Percentiles rank a stretch among this genome's conserved stretches.
Conservation (phyloP, 2,888 invertebrate species). For the Acanthococcus lagerstroemiae region DNA sequence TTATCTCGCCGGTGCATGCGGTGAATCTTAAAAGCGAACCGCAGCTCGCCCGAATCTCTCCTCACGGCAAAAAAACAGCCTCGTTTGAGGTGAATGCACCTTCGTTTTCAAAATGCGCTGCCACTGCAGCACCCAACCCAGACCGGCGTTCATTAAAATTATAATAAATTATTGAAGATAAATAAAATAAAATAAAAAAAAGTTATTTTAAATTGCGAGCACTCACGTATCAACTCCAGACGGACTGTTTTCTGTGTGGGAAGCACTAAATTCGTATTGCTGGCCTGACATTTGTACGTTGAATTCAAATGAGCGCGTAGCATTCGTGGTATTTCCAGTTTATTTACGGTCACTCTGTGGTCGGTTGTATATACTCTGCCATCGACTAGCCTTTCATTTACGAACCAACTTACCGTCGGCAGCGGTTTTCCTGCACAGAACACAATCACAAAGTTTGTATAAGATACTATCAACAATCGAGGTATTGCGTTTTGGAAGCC, state of each 20-base stretch:
- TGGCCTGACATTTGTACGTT: slow-evolving; percentile 77
- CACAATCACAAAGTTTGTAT: no score
- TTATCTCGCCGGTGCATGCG: background rate
- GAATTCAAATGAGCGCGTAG: slow-evolving; percentile 69
- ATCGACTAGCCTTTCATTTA: slow-evolving; percentile 49
- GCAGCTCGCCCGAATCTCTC: no score
- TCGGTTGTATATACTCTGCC: slow-evolving; percentile 13
- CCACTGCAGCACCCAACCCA: no score
- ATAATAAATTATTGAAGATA: background rate
- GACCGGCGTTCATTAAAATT: no score
- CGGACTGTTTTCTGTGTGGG: slow-evolving; percentile 73
- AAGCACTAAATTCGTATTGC: slow-evolving; percentile 74
- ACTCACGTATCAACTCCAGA: slow-evolving; percentile 75
- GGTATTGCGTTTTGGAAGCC: no score
- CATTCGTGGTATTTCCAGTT: slow-evolving; percentile 61
- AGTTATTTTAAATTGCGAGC: slow-evolving; percentile 10
- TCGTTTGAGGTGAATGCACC: no score
- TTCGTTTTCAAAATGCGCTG: no score
- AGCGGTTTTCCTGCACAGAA: slow-evolving; percentile 60
- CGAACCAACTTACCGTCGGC: slow-evolving; percentile 71
- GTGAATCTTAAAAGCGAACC: background rate
- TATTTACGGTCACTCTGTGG: slow-evolving; percentile 53
- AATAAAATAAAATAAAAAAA: background rate
- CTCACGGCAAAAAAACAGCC: no score
- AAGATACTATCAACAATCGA: no score